phyloP scores from a whole-genome alignment of 1,140 invertebrate species.

The Ruditapes philippinarum region DNA sequence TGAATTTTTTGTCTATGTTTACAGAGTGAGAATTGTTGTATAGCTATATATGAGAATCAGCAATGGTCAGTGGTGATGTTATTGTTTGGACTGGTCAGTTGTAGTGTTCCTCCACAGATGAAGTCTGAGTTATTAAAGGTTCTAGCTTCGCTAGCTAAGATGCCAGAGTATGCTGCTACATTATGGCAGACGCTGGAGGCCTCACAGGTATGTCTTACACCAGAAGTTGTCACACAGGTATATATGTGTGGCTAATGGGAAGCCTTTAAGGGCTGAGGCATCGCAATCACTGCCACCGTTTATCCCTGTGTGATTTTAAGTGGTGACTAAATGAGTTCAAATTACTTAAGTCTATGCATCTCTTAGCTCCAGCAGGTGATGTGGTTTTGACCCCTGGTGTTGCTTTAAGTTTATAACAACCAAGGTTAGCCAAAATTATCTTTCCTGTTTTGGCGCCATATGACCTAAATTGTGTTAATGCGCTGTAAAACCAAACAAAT shows the following conservation, averaged over 20 bases:
- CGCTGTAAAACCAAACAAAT: too few relatives aligned
- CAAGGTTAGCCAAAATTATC: too few relatives aligned
- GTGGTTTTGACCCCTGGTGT: too few relatives aligned
- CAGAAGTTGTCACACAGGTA: too few relatives aligned
- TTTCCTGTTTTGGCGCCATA: too few relatives aligned
- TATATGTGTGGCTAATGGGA: not conserved
- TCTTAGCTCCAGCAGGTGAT: too few relatives aligned
- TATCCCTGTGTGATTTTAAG: too few relatives aligned
- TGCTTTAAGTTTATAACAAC: too few relatives aligned
- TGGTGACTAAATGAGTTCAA: too few relatives aligned
- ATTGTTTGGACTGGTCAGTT: constrained; percentile 94
- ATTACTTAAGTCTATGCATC: too few relatives aligned
- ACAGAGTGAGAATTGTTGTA: constrained; percentile 92
- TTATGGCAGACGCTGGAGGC: constrained; percentile 96
- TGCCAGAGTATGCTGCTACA: constrained; percentile 91
- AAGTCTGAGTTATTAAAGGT: constrained; percentile 94
- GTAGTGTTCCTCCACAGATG: constrained; percentile 93
- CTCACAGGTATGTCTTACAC: constrained; percentile 92
- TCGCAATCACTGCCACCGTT: too few relatives aligned
- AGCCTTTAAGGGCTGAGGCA: not conserved
- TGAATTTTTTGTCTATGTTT: constrained; percentile 8
- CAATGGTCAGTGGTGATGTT: constrained; percentile 94
- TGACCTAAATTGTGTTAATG: too few relatives aligned
- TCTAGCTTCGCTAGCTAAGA: constrained; percentile 92
- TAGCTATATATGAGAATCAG: constrained; percentile 94